phyloP scores from a whole-genome alignment of 2,113 vertebrate genomes.

The Microtus ochrogaster region DNA sequence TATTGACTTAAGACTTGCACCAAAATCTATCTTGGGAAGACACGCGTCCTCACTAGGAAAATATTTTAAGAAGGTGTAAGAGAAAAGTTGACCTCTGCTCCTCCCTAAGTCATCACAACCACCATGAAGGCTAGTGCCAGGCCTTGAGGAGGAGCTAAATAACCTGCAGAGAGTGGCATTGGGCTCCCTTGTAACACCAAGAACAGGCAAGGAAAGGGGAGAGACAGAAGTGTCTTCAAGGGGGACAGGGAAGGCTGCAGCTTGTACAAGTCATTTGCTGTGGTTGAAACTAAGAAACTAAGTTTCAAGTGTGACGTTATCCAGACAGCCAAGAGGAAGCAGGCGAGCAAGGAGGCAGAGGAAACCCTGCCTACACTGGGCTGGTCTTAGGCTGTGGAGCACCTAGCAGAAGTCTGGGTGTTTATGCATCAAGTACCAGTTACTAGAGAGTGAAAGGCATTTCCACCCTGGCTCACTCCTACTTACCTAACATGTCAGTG shows the following conservation, averaged over 20 bases:
- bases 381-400: not conserved
- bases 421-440: not conserved
- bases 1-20: not conserved
- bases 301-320: not conserved
- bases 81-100: not conserved
- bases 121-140: not conserved
- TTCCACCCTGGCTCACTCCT: not conserved
- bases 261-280: not conserved
- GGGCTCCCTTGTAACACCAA: not conserved
- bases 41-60: not conserved
- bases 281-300: not conserved
- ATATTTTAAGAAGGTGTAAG: not conserved
- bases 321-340: not conserved
- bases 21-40: slow-evolving; percentile 21
- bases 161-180: not conserved
- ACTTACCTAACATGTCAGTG: not conserved
- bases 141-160: not conserved
- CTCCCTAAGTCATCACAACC: not conserved
- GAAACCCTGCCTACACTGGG: not conserved
- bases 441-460: not conserved
- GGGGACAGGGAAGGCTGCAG: not conserved
- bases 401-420: not conserved
- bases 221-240: not conserved
- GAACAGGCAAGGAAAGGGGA: not conserved
- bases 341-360: not conserved